These are phyloP conservation scores for Drosophila albomicans DNA, from an alignment of 1,140 invertebrate species.

Conservation along the genomic window DNA sequence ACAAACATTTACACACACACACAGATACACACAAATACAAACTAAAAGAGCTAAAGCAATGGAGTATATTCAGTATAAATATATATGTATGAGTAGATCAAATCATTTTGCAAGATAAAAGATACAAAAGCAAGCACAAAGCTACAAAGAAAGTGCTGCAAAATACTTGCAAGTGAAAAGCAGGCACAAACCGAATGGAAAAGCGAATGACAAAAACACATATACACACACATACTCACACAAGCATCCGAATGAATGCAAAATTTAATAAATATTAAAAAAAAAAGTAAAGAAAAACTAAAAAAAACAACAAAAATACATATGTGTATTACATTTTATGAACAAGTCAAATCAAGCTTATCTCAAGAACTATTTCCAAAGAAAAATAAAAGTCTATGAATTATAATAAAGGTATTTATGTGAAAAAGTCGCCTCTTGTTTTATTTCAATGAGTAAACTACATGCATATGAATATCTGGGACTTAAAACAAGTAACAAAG, in stretches of 20 bases:
- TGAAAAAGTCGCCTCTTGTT: conserved; percentile 42
- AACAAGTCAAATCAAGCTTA: conserved; percentile 79
- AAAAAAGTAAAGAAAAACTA: conserved; percentile 16
- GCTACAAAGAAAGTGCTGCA: conserved; percentile 12
- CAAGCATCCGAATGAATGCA: conserved; percentile 34
- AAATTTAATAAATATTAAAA: conserved; percentile 40
- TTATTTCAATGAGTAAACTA: conserved; percentile 7
- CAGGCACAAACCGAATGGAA: conserved; percentile 38
- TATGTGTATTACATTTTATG: conserved; percentile 81
- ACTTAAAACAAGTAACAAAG: too few species aligned
- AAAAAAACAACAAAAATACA: conserved; percentile 42
- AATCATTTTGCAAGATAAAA: conserved; percentile 17
- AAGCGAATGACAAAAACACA: conserved; percentile 14
- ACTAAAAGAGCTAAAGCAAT: neutral
- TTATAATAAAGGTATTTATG: conserved; percentile 84
- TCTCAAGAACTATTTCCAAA: conserved; percentile 82
- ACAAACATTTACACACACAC: conserved; percentile 20
- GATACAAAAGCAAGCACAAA: conserved; percentile 30
- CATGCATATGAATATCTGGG: too few species aligned
- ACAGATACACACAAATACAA: conserved; percentile 20
- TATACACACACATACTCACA: conserved; percentile 25
- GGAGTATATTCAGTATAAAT: conserved; percentile 18
- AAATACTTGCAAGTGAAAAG: conserved; percentile 21
- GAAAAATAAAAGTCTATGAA: conserved; percentile 71
- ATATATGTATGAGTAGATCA: conserved; percentile 12